Evolutionary conservation across 2,888 invertebrate genomes (phyloP), one percentile per base, ranked within the genome.

Genomic region (Arenicola marina): DNA sequence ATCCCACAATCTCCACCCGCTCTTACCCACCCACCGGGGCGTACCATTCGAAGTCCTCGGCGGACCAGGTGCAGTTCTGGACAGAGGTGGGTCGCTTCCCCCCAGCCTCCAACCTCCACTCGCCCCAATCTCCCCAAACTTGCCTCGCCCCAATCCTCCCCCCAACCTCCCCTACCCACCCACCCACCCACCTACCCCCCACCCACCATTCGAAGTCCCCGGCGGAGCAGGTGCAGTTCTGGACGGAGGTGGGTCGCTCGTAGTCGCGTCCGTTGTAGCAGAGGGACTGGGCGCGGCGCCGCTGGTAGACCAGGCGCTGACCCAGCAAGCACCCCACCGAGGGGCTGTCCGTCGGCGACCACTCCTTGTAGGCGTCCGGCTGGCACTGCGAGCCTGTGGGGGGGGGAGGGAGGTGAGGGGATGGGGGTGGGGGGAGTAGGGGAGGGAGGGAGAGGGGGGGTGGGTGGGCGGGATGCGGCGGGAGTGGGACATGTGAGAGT

Each of bases 241-340:
- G 89, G 59, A 88, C 87, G 54, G 87, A 88, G 0, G 90, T 84
- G 0, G 90, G 88, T 61, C 91, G 86, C 69, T 90, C 89, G 76
- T 91, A 93, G 77, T 90, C 87, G 4, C 87, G 78, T 0, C 93
- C 94, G 78, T 91, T 93, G 80, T 90, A 92, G 79, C 95, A 95
- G 72, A 90, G 89, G 0, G 89, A 86, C 73, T 89, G 88, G 0
- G 90, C 87, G 15, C 90, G 86, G 66, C 93, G 86, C 64, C 93
- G 85, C 79, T 91, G 89, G 84, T 90, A 93, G 0, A 89, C 89
- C 69, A 91, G 89, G 71, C 89, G 90, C 26, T 88, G 38, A 0
- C 95, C 95, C 55, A 95, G 84, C 1, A 93, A 86, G 77, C 95
- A 95, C 56, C 0, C 88, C 87, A 70, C 87, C 85, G 43, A 74